Percentiles rank a stretch among this genome's conserved stretches.
Evolutionary conservation across 1,140 invertebrate species (phyloP).

Genomic region (Reticulitermes speratus): DNA sequence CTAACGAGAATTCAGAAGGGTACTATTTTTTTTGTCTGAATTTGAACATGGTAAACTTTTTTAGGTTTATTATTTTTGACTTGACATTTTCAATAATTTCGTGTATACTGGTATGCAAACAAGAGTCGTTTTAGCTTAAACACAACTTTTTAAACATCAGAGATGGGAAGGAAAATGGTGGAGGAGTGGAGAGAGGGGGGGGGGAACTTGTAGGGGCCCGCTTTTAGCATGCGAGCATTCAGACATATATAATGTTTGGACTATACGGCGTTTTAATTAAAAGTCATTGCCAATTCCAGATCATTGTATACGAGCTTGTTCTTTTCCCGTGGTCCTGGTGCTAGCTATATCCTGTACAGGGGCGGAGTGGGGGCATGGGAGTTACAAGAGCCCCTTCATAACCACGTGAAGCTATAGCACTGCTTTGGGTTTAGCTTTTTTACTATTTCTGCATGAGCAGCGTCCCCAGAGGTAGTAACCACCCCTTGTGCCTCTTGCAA

Average conservation of each 20-base stretch:
- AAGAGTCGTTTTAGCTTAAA: slow-evolving; percentile 1
- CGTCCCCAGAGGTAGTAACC: slow-evolving; percentile 12
- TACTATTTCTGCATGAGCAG: neutral
- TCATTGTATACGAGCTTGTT: slow-evolving; percentile 26
- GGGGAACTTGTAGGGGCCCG: neutral
- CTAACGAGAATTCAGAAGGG: neutral
- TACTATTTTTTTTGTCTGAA: neutral
- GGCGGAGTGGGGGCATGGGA: neutral
- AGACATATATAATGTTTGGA: slow-evolving; percentile 32
- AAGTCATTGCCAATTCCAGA: slow-evolving; percentile 33
- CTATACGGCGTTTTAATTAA: slow-evolving; percentile 30
- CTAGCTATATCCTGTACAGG: neutral
- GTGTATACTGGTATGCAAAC: neutral
- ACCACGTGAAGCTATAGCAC: slow-evolving; percentile 9
- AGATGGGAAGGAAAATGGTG: neutral
- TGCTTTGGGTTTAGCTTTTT: slow-evolving; percentile 14
- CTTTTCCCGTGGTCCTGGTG: slow-evolving; percentile 7
- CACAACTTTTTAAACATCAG: slow-evolving; percentile 7
- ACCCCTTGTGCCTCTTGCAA: neutral
- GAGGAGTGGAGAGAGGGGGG: neutral
- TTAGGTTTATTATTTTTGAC: neutral
- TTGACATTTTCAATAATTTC: slow-evolving; percentile 13
- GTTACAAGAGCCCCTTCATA: neutral
- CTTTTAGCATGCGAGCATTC: slow-evolving; percentile 24
- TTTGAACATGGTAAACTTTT: neutral